These are phyloP conservation scores for Tetanocera ferruginea DNA, from an alignment of 2,888 invertebrate species.

Conservation along the genomic window DNA sequence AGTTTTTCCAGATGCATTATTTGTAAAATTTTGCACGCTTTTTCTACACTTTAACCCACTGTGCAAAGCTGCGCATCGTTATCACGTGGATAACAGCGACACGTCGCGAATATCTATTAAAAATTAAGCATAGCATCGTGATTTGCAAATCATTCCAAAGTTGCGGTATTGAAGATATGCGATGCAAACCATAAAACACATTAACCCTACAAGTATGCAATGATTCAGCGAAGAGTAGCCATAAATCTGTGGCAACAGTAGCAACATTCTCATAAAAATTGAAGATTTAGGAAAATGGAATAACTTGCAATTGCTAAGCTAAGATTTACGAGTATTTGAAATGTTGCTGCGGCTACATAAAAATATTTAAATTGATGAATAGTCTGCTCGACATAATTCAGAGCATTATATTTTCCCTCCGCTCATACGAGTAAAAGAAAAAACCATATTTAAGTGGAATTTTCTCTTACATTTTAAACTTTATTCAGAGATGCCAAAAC, in stretches of 20 bases:
- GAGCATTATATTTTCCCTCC: too few species aligned
- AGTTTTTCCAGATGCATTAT: too few species aligned
- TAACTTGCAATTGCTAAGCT: not conserved
- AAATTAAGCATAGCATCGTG: slow-evolving; percentile 4
- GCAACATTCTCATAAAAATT: not conserved
- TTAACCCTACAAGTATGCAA: slow-evolving; percentile 9
- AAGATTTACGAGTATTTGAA: too few species aligned
- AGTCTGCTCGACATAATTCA: too few species aligned
- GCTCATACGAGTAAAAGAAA: too few species aligned
- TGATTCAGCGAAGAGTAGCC: not conserved
- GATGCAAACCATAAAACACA: slow-evolving; percentile 3
- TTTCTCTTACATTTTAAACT: slow-evolving; percentile 25
- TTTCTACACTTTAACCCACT: too few species aligned
- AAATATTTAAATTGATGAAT: too few species aligned
- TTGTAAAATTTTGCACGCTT: too few species aligned
- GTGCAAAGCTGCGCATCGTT: not conserved
- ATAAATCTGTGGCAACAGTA: not conserved
- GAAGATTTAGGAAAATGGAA: not conserved
- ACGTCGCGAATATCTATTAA: not conserved
- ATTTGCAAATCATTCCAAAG: not conserved
- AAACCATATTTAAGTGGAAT: not conserved
- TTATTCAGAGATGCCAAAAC: slow-evolving; percentile 26
- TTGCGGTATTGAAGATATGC: not conserved
- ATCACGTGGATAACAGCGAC: not conserved
- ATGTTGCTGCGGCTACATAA: too few species aligned